Evolutionary conservation across 2,113 vertebrate genomes (phyloP), one percentile per base, ranked within the genome.

Genomic region (Xiphophorus maculatus): DNA sequence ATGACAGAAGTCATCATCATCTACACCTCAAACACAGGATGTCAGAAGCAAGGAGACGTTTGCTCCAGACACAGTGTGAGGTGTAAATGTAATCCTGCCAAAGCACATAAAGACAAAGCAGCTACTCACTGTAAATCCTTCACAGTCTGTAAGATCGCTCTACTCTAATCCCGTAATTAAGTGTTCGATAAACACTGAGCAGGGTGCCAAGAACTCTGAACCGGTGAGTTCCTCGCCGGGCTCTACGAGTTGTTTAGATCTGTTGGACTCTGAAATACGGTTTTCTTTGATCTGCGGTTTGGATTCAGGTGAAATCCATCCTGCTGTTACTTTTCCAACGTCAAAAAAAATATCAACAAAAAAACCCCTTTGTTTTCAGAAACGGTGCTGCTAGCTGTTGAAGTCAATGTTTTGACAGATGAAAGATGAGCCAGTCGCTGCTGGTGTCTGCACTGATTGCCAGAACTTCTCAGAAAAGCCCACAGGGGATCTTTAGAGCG

Each of bases 121-220:
- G 28, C 58, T 22, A 30, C 14, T 28, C 25, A 33, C 10, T 33
- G 44, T 17, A 25, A 71, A 63, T 14, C 71, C 67, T 48, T 77
- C 33, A 74, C 66, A 82, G 44, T 66, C 74, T 64, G 13, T 35
- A 79, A 71, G 72, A 5, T 30, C 62, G 19, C 42, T 63, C 67
- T 17, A 58, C 60, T 72, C 71, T 79, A 29, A 40, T 63, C 37
- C 66, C 44, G 70, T 15, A 4, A 44, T 3, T 37, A 1, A 61
- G 64, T 33, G 71, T 73, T 29, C 66, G 32, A 77, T 51, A 28
- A 40, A 69, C n/a, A 33, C 37, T 19, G 40, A 28, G 27, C n/a
- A 10, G 48, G 12, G 14, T 67, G 30, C 17, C 33, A 63, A 15
- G 10, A 54, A n/a, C 29, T 35, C 22, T 25, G 25, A 25, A 30